Evolutionary conservation across 2,888 invertebrate species (phyloP).

Genomic region (Megaustenia siamemsis): DNA sequence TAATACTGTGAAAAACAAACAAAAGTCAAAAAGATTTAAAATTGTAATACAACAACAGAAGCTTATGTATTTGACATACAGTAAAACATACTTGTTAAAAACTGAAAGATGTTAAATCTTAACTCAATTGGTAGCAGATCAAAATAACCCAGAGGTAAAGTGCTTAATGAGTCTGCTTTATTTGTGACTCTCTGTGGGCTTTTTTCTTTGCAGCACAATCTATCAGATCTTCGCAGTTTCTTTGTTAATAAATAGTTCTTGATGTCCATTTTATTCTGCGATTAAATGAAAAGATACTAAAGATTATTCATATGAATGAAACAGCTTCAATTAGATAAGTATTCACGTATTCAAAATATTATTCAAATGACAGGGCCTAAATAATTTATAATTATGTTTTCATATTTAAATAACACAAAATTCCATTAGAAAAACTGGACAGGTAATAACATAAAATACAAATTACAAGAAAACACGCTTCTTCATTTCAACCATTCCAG

Average conservation of each 20-base stretch:
- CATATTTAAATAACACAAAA: no score
- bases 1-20: not conserved
- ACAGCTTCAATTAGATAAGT: no score
- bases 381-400: no score
- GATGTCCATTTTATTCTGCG: constrained; percentile 54
- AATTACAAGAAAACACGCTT: no score
- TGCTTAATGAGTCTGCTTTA: constrained; percentile 63
- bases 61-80: not conserved
- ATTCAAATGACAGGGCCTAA: no score
- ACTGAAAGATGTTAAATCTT: constrained; percentile 75
- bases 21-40: not conserved
- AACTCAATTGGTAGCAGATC: constrained; percentile 76
- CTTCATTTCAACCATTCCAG: no score
- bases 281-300: not conserved
- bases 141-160: constrained; percentile 75
- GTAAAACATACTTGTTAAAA: constrained; percentile 71
- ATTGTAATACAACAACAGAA: not conserved
- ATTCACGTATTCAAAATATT: no score
- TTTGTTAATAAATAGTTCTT: constrained; percentile 72
- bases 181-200: constrained; percentile 13
- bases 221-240: constrained; percentile 74
- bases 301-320: no score
- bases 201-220: constrained; percentile 72
- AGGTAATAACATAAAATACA: no score
- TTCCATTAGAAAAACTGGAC: no score